phyloP scores from a whole-genome alignment of 2,888 invertebrate genomes.

The Orthonevra nobilis region DNA sequence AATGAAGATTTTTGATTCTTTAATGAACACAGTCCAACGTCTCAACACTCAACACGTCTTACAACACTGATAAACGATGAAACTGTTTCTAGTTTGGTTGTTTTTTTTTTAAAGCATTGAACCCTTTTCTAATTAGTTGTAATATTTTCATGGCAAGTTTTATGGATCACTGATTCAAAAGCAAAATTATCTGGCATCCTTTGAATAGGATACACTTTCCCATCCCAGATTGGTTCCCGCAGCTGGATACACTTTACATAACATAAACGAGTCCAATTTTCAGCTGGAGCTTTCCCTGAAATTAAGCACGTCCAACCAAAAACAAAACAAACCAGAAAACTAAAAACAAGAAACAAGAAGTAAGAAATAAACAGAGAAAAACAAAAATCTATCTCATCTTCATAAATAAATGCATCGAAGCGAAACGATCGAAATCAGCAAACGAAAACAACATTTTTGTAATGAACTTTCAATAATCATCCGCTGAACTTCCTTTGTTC shows the following conservation, averaged over 20 bases:
- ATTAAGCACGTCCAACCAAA: background rate
- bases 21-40: no score
- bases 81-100: no score
- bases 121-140: no score
- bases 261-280: constrained; percentile 4
- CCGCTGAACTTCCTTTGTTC: constrained; percentile 37
- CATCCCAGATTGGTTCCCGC: no score
- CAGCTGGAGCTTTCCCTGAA: constrained; percentile 6
- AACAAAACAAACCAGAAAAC: constrained; percentile 12
- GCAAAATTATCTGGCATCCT: no score
- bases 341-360: background rate
- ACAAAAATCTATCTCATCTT: constrained; percentile 17
- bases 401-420: constrained; percentile 50
- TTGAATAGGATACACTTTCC: no score
- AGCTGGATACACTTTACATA: background rate
- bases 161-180: no score
- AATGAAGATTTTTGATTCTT: no score
- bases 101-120: no score
- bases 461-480: constrained; percentile 66
- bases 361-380: background rate
- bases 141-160: no score
- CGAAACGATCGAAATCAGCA: constrained; percentile 58
- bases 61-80: no score
- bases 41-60: no score
- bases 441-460: constrained; percentile 57